Evolutionary conservation across 1,140 invertebrate species (phyloP), one percentile per base, ranked within the genome.

Genomic region (Orius laevigatus): DNA sequence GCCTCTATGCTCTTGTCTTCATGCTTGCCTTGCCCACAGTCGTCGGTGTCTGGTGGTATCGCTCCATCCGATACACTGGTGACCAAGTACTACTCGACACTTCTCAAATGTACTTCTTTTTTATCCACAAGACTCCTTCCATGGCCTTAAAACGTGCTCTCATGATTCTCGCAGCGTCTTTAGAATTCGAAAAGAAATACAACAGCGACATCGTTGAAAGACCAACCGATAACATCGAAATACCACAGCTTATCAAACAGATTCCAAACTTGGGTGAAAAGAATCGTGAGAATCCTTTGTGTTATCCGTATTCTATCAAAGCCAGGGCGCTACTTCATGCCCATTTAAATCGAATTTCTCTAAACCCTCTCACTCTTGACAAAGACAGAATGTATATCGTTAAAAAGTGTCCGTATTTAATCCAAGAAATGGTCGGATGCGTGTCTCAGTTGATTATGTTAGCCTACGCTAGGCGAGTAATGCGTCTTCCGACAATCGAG

Each of bases 1-100:
- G 90, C 11, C 71, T 95, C 0, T 99, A 99, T 70, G 91, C 81
- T 14, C 68, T 98, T 36, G 81, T 98, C 1, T 98, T 99, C 61
- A 98, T 99, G 92, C 80, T 98, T 45, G 87, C 91, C 47, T 66
- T 98, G 56, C 94, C 94, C 10, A 84, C 85, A 46, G 79, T 81
- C 55, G 83, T 98, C 55, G 93, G 93, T 40, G 86, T 87, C 57
- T 98, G 96, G 95, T 99, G 96, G 96, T 95, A 97, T 65, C 78
- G 84, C 51, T 95, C 91, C 42, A 97, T 97, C 53, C 81, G 91
- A 59, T 98, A 90, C 65, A 92, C 88, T 55, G 89, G 88, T 55
- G 91, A 94, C 63, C 84, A 93, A 72, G 92, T 98, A 10, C 68
- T 98, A 6, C 63, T 98, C 14, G 87, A 94, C 60, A 98, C 95